Percentiles rank a stretch among this genome's conserved stretches.
phyloP scores from a whole-genome alignment of 2,113 vertebrate species.

The Callipepla californica region DNA sequence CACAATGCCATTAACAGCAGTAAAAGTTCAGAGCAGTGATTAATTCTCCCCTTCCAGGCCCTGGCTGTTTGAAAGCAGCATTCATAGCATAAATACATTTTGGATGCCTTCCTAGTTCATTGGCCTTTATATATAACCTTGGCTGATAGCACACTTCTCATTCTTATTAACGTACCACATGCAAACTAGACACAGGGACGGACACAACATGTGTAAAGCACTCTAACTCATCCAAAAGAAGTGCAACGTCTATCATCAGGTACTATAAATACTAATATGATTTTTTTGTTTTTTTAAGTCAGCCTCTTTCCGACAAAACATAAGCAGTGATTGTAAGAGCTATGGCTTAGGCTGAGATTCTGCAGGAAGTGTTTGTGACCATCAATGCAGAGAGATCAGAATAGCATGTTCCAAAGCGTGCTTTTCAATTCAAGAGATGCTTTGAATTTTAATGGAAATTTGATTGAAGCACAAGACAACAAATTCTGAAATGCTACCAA shows the following conservation, averaged over 20 bases:
- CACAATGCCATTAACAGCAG: neutral
- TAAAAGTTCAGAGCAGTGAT: neutral
- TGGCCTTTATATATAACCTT: neutral
- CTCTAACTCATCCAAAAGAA: neutral
- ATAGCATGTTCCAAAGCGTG: neutral
- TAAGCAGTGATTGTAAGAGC: neutral
- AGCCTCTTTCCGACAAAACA: neutral
- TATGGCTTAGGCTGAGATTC: neutral
- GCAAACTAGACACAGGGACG: neutral
- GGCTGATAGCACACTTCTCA: neutral
- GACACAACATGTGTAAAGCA: neutral
- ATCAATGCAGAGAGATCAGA: neutral
- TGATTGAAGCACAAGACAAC: neutral
- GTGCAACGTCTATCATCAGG: neutral
- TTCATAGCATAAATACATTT: neutral
- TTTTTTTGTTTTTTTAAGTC: neutral
- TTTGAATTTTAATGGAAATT: conserved; percentile 32
- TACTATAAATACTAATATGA: neutral
- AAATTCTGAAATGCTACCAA: neutral
- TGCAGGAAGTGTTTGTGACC: neutral
- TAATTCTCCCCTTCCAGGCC: neutral
- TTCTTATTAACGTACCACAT: neutral
- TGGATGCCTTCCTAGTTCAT: neutral
- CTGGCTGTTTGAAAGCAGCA: neutral
- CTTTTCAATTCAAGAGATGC: neutral